phyloP scores from a whole-genome alignment of 2,888 invertebrate genomes.

The Tenodera sinensis region DNA sequence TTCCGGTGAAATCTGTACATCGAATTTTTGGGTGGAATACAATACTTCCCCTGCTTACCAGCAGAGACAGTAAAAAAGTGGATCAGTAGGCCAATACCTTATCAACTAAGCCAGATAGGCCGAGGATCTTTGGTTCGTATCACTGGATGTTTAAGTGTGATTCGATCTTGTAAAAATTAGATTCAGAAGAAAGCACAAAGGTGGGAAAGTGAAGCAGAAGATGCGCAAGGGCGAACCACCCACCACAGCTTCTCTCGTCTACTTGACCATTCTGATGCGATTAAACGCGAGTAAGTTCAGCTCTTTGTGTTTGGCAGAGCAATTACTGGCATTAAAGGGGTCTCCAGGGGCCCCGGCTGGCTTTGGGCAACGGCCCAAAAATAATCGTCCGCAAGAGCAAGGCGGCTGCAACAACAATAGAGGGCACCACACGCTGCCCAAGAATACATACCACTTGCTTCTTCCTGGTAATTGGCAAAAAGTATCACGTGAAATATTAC shows the following conservation, averaged over 20 bases:
- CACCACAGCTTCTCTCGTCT: background rate
- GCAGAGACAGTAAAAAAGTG: too few species aligned
- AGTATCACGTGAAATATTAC: too few species aligned
- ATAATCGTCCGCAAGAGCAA: background rate
- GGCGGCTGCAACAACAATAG: background rate
- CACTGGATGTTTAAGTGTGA: too few species aligned
- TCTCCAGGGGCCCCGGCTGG: background rate
- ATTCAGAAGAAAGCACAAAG: too few species aligned
- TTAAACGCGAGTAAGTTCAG: background rate
- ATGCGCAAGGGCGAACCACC: background rate
- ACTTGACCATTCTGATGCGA: background rate
- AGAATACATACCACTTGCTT: background rate
- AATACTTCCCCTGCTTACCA: too few species aligned
- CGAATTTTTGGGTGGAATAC: too few species aligned
- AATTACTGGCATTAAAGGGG: background rate
- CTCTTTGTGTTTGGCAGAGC: background rate
- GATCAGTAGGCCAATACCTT: too few species aligned
- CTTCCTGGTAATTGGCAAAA: too few species aligned
- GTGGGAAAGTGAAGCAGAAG: background rate
- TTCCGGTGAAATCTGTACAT: too few species aligned
- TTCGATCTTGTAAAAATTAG: too few species aligned
- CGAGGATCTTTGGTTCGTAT: too few species aligned
- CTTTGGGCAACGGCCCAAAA: background rate
- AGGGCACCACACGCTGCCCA: background rate
- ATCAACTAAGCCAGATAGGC: too few species aligned